phyloP scores from a whole-genome alignment of 2,797 vertebrate genomes.

The Trachops cirrhosus region DNA sequence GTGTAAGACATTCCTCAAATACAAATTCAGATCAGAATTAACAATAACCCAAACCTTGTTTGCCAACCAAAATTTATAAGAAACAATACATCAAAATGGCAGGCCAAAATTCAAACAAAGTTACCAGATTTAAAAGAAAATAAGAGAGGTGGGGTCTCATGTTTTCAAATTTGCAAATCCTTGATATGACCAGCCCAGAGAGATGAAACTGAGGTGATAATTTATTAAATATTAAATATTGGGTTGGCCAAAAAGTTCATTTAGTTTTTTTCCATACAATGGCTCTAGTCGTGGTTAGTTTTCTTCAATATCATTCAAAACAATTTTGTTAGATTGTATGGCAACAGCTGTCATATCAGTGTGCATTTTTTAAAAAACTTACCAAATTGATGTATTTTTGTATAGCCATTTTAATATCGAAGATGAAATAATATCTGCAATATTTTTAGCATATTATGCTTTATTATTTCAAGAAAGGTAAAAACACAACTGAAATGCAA shows the following conservation, averaged over 20 bases:
- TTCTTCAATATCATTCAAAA: background rate
- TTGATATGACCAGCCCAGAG: background rate
- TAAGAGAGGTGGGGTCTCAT: background rate
- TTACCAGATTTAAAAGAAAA: background rate
- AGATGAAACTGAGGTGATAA: background rate
- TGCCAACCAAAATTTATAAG: background rate
- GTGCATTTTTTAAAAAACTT: background rate
- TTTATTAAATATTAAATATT: background rate
- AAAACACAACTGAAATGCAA: background rate
- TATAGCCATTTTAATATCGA: background rate
- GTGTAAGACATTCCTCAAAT: background rate
- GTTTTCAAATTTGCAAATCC: background rate
- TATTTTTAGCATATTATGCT: background rate
- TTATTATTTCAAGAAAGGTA: background rate
- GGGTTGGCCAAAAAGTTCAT: too few relatives aligned
- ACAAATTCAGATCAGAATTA: background rate
- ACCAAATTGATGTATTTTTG: background rate
- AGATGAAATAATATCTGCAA: background rate
- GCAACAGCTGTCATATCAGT: background rate
- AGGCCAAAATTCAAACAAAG: background rate
- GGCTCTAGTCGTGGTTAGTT: background rate
- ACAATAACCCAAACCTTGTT: background rate
- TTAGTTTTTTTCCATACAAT: background rate
- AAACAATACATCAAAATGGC: background rate
- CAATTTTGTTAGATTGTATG: background rate